Conservation (phyloP, 1,140 invertebrate species). For the Pygmarrhopalites habei region DNA sequence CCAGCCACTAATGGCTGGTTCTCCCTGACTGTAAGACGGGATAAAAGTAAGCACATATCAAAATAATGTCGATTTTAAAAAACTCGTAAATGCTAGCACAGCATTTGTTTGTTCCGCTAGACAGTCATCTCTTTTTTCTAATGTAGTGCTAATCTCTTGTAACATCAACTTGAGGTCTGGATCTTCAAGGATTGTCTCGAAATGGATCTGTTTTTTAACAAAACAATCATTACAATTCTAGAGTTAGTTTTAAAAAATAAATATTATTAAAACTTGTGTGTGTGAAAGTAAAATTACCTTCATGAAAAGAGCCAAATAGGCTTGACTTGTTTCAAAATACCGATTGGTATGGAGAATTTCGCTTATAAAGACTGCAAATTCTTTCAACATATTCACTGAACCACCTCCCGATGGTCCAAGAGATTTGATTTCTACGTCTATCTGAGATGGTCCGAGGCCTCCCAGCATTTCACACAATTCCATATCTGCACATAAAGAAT, state of each 20-base stretch:
- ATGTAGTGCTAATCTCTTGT: conserved; percentile 5
- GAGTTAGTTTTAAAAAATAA: background rate
- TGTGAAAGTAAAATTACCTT: conserved; percentile 51
- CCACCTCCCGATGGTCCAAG: conserved; percentile 65
- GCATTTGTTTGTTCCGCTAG: background rate
- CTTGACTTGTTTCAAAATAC: conserved; percentile 86
- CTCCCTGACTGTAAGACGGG: no score
- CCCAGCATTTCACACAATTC: conserved; percentile 67
- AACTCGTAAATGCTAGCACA: background rate
- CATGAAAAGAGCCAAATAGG: conserved; percentile 84
- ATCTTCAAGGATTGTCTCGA: background rate
- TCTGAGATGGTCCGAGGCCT: conserved; percentile 67
- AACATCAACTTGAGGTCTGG: background rate
- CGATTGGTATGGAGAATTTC: conserved; percentile 63
- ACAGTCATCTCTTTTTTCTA: background rate
- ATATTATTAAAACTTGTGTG: background rate
- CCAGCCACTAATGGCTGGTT: no score
- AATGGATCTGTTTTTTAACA: background rate
- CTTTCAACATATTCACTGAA: conserved; percentile 58
- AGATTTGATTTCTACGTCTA: conserved; percentile 83
- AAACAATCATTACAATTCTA: background rate
- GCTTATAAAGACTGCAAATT: conserved; percentile 72
- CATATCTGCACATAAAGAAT: conserved; percentile 35
- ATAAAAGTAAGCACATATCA: no score
- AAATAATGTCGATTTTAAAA: conserved; percentile 18